Evolutionary conservation across 2,113 vertebrate genomes (phyloP), one percentile per base, ranked within the genome.

Genomic region (Gnathonemus echidnorhynchus): DNA sequence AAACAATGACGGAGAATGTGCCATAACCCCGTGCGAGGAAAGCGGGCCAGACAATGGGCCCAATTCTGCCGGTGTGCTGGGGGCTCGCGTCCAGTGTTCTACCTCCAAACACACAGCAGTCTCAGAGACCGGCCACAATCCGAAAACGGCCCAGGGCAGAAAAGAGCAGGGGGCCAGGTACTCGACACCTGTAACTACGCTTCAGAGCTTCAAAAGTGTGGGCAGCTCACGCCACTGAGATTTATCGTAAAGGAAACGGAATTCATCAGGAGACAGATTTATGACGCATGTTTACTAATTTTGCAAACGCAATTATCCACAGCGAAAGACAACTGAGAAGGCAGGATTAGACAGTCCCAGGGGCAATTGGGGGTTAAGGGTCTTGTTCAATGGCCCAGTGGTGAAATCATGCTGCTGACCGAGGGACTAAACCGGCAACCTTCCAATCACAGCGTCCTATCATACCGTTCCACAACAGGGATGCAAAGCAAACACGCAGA

Each of bases 1-100:
- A 90, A 90, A 89, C 90, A 92, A 90, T 91, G 93, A 92, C 49
- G 89, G 88, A 84, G 89, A 92, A 89, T 70, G 70, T 13, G 88
- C 91, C 91, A 88, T 91, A 31, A 90, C 92, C 93, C 86, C 31
- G n/a, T 56, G 49, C 88, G 19, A 3, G 49, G 77, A 89, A 31
- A 48, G 50, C 7, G 31, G 31, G 86, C 74, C 13, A 70, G 90
- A 94, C 93, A 94, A 92, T 92, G 88, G 62, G 7, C 50, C 17
- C 87, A 87, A 90, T 92, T 92, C 85, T 92, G 87, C 89, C 49
- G 2, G 27, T 88, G 39, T 89, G 52, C 31, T 66, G 58, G 50
- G 24, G 86, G 13, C n/a, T 88, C n/a, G 24, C 45, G 84, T 56
- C 56, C 74, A 87, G 49, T 9, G 17, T 62, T 56, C 53, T 31